These are phyloP conservation scores for Mastigias papua DNA, from an alignment of 30 jellyfish, hydroid and myxozoan genomes.

Conservation along the genomic window DNA sequence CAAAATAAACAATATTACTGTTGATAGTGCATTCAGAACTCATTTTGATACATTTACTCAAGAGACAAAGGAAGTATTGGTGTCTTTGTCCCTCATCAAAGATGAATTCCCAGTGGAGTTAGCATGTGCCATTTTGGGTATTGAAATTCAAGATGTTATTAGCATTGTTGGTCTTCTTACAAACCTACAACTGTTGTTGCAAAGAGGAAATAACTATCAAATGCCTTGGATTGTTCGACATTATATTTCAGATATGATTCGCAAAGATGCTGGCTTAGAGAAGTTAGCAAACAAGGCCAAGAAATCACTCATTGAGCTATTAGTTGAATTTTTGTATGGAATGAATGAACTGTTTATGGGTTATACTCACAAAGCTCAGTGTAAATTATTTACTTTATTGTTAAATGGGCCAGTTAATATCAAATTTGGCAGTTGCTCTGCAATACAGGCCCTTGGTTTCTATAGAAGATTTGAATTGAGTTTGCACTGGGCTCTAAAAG, in stretches of 20 bases:
- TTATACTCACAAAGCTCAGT: background rate
- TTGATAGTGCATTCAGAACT: background rate
- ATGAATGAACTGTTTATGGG: background rate
- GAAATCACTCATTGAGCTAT: background rate
- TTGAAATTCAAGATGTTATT: background rate
- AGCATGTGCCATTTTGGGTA: background rate
- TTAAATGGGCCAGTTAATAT: background rate
- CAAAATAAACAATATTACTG: background rate
- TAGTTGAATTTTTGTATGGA: background rate
- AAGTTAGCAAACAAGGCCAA: background rate
- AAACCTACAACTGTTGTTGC: background rate
- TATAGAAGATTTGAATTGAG: background rate
- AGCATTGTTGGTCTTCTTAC: background rate
- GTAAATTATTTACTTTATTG: background rate
- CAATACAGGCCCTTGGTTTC: background rate
- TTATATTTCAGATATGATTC: background rate
- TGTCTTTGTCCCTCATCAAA: background rate
- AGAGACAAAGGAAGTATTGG: background rate
- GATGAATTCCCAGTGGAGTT: conserved; percentile 2
- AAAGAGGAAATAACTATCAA: background rate
- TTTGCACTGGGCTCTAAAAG: background rate
- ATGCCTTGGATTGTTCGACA: background rate
- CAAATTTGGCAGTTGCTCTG: background rate
- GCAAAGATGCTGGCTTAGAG: background rate
- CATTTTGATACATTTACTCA: background rate